These are phyloP conservation scores for Sebastes trivittatus DNA, from an alignment of 2,797 vertebrate species.

Conservation along the genomic window DNA sequence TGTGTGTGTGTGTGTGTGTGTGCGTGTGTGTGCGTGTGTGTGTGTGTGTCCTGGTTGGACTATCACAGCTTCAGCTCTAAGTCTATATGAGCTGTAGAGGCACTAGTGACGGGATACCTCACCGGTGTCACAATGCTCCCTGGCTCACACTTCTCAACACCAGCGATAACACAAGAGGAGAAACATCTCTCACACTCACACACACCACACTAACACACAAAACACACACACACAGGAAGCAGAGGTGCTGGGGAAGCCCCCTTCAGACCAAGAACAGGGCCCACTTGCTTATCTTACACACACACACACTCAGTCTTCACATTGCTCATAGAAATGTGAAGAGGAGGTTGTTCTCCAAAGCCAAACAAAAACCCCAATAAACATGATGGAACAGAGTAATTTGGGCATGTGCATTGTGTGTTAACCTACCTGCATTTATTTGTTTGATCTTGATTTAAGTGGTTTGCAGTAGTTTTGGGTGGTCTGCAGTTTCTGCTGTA, in stretches of 20 bases:
- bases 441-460: not conserved
- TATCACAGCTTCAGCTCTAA: not conserved
- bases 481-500: not conserved
- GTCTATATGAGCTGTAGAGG: not conserved
- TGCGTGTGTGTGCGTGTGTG: not conserved
- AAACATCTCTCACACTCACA: conserved; percentile 27
- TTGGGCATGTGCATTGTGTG: not conserved
- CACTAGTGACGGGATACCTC: conserved; percentile 37
- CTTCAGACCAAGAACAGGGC: conserved; percentile 25
- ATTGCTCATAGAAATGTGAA: conserved; percentile 27
- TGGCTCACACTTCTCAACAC: conserved; percentile 71
- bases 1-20: not conserved
- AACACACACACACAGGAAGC: conserved; percentile 40
- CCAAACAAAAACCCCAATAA: not conserved
- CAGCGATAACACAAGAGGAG: conserved; percentile 65
- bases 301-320: conserved; percentile 2
- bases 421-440: not conserved
- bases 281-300: conserved; percentile 53
- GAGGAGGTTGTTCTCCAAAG: conserved; percentile 8
- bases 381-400: not conserved
- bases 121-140: conserved; percentile 36
- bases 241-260: conserved; percentile 61
- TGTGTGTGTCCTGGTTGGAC: not conserved
- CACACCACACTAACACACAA: not conserved
- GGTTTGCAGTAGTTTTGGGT: not conserved